Evolutionary conservation across 1,140 invertebrate species (phyloP), one percentile per base, ranked within the genome.

Genomic region (Lordiphosa stackelbergi): DNA sequence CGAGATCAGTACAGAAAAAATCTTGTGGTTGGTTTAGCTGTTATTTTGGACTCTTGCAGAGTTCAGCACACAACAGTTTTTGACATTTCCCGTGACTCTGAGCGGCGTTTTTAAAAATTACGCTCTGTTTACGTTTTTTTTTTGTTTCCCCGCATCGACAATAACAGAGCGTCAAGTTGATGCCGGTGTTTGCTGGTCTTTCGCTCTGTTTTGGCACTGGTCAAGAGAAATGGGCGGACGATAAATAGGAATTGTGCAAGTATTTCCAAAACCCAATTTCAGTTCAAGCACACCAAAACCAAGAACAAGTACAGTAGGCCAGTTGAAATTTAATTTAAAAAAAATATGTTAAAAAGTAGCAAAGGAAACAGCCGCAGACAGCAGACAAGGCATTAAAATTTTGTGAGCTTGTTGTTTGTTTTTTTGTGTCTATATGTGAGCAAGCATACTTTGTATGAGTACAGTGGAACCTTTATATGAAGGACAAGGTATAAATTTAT

Each of bases 121-220:
- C 77, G 77, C 77, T 83, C 77, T 83, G 77, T 83, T 83, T 83
- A 83, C 77, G 62, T 83, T 83, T 81, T 81, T 70, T 60, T 24
- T 24, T 24, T 24, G 19, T 22, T 22, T 22, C 19, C 19, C 19
- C 42, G 53, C 45, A 59, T 8, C 43, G 24, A 66, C 46, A 40
- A 62, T 69, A 62, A 57, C 55, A 59, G 56, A 61, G 54, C 60
- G 65, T 60, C 65, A 63, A 73, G 56, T 52, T 56, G 65, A 70
- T 62, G 73, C 73, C 69, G 66, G 69, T 69, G 66, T 69, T 69
- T 24, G 13, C 16, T 58, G 49, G 60, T 46, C 49, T 22, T 22
- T 24, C 41, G 24, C 16, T 36, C 10, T 38, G 1, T 40, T 62
- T 53, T 66, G 43, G 12, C 43, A 4, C 11, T n/a, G 24, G 24